These are phyloP conservation scores for Numenius arquata DNA, from an alignment of 2,113 vertebrate genomes.

Conservation along the genomic window DNA sequence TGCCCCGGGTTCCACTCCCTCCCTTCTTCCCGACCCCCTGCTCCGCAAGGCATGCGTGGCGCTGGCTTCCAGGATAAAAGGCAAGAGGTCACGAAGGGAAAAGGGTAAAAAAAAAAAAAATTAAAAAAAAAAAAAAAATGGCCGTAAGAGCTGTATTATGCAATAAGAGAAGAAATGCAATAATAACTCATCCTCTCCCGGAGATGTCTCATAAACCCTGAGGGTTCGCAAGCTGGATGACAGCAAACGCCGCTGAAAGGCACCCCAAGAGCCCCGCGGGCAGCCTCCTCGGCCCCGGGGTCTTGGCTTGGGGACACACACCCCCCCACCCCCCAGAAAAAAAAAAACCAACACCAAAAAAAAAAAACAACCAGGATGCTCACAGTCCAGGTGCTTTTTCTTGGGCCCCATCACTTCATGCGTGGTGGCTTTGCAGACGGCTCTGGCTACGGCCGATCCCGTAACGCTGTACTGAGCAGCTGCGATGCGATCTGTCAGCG, in stretches of 20 bases:
- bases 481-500: slow-evolving; percentile 97
- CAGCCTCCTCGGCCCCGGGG: background rate
- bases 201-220: background rate
- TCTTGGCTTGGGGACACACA: background rate
- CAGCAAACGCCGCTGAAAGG: background rate
- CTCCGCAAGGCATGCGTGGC: background rate
- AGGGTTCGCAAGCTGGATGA: background rate
- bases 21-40: background rate
- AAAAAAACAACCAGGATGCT: slow-evolving; percentile 71
- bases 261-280: background rate
- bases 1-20: background rate
- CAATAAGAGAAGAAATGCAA: slow-evolving; percentile 34
- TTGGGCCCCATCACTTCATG: slow-evolving; percentile 99
- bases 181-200: slow-evolving; percentile 19
- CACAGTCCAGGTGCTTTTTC: slow-evolving; percentile 99
- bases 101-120: background rate
- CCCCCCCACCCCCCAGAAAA: background rate
- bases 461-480: slow-evolving; percentile 97
- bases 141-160: slow-evolving; percentile 40
- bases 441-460: slow-evolving; percentile 93
- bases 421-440: slow-evolving; percentile 97
- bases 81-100: background rate
- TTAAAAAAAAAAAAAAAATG: background rate
- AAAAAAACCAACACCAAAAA: background rate
- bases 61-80: background rate